phyloP scores from a whole-genome alignment of 2,113 vertebrate genomes.

The Sorex fumeus region DNA sequence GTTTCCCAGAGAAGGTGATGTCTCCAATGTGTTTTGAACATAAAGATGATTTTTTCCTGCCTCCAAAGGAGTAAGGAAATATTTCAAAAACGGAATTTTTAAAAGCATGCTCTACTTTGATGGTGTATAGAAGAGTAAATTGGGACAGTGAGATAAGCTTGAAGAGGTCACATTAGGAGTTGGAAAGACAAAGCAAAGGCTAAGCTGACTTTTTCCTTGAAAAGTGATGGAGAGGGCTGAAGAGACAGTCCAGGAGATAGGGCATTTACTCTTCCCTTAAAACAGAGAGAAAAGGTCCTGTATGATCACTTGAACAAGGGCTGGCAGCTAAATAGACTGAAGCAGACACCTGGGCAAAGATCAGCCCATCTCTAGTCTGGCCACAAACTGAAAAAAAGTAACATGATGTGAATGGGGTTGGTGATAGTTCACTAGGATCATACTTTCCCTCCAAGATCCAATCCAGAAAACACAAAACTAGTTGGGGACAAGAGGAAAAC shows the following conservation, averaged over 20 bases:
- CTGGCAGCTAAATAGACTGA: background rate
- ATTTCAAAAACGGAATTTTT: slow-evolving; percentile 20
- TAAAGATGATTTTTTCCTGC: slow-evolving; percentile 55
- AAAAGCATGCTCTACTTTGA: slow-evolving; percentile 6
- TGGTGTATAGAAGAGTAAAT: background rate
- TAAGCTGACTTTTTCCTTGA: background rate
- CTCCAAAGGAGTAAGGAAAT: slow-evolving; percentile 10
- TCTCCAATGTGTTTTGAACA: slow-evolving; percentile 40
- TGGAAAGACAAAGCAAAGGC: background rate
- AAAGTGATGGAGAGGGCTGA: background rate
- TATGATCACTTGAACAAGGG: background rate
- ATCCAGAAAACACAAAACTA: slow-evolving; percentile 51
- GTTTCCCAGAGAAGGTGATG: slow-evolving; percentile 49
- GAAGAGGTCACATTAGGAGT: background rate
- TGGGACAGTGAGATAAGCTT: background rate
- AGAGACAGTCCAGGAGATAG: too few relatives aligned
- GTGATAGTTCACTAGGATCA: background rate
- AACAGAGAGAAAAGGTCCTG: background rate
- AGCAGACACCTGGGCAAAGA: background rate
- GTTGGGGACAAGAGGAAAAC: background rate
- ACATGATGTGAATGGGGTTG: background rate
- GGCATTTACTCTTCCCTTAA: background rate
- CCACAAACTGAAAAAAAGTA: background rate
- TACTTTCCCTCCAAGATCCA: background rate
- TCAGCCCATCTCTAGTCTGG: background rate